Evolutionary conservation across 1,140 invertebrate genomes (phyloP), one percentile per base, ranked within the genome.

Genomic region (Meloidogyne exigua): DNA sequence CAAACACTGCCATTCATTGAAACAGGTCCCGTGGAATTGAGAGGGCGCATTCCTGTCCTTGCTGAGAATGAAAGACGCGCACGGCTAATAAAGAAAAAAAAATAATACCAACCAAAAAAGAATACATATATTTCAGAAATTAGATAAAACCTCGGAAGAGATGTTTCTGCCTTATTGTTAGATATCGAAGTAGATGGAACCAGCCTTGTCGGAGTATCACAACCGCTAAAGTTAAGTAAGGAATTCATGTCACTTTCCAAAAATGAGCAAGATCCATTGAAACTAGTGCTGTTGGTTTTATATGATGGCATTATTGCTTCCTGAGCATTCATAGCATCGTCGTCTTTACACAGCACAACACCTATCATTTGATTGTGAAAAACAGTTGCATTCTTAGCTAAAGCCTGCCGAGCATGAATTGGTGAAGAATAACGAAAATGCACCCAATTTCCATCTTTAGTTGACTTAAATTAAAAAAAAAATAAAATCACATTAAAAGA

Each of bases 341-440:
- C 18, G 1, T 81, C 80, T 21, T 21, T 75, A 68, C 82, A 81
- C 13, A 72, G 83, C 13, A 80, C 72, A n/a, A 81, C 80, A 12
- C 80, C 80, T 23, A 81, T 81, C 68, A 81, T 71, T 21, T 63
- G 25, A n/a, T 64, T 78, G n/a, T 70, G 32, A 18, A 81, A 57
- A 39, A 75, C 39, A 23, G 36, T 83, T 32, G 23, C 80, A 67
- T 81, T 81, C 63, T 72, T 63, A 26, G 68, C 49, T 15, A 83
- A 66, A 28, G 80, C 80, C 64, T 81, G 80, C 11, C 81, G 70
- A n/a, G 80, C 80, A 57, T 81, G 80, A 26, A 81, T 15, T 5
- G 77, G 23, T 25, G 80, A 80, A 1, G 80, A 81, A 70, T 81
- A 81, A 0, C 80, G 80, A 68, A 81, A 79, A 66, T 81, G 80